Evolutionary conservation across 1,140 invertebrate species (phyloP), one percentile per base, ranked within the genome.

Genomic region (Littorina saxatilis): DNA sequence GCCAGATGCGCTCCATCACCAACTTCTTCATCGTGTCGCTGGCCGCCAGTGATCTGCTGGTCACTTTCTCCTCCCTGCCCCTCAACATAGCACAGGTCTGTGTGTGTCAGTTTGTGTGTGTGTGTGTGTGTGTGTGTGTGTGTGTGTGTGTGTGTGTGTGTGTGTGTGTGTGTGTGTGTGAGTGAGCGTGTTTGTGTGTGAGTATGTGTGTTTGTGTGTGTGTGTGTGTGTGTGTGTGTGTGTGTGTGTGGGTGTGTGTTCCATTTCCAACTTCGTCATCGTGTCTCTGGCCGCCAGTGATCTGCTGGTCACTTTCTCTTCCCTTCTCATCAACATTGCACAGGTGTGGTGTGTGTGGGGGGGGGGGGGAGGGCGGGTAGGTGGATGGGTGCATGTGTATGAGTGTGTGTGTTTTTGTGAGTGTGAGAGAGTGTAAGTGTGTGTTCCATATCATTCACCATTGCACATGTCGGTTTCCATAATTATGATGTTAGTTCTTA

Each of bases 11-110:
- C 20, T 88, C 87, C n/a, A 83, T 84, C 15, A 88, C 86, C 27
- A 90, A 88, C 76, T 83, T 87, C 15, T 89, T 88, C 75, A 90
- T 88, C 70, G 43, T 87, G 1, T 90, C 88, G 0, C 78, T 88
- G 40, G 86, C 88, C 4, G 84, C 82, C 15, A 86, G 86, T 70
- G 87, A 89, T 74, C 74, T 89, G 3, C 83, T 88, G 47, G 79
- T 88, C 15, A 84, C 84, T 5, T 29, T 87, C 17, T 85, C 84
- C 13, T 83, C 84, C 72, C 83, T 87, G 3, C 88, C 88, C 0
- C 76, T 89, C 27, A 87, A 87, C 50, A 80, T 88, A 15, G 83
- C 81, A 7, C 78, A 78, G 20, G 83, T 83, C 3, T 47, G 77
- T 23, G 68, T 23, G 32, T n/a, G n/a, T n/a, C n/a, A n/a, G n/a